A percentile compares a stretch with the other conserved stretches of the same genome.
These are phyloP conservation scores for Spodoptera littoralis DNA, from an alignment of 2,888 invertebrate species.

Conservation along the genomic window DNA sequence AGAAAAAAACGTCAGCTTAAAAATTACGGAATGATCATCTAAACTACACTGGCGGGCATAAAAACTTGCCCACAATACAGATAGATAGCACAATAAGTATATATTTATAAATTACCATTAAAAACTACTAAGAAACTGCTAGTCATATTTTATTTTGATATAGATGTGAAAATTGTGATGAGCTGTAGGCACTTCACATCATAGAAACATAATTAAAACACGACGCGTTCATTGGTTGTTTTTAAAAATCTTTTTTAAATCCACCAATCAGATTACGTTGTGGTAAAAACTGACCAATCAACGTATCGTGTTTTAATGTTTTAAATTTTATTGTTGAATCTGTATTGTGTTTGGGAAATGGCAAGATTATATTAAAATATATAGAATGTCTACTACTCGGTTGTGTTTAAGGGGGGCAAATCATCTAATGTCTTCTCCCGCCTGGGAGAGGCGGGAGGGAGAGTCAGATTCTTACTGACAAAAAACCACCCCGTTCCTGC, in stretches of 20 bases:
- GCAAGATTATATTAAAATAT: slow-evolving; percentile 17
- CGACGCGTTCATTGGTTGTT: too few relatives aligned
- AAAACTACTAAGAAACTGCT: slow-evolving; percentile 51
- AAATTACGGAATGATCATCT: slow-evolving; percentile 65
- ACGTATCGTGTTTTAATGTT: not conserved
- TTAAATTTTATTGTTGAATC: not conserved
- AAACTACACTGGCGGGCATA: slow-evolving; percentile 63
- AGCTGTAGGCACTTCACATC: slow-evolving; percentile 46
- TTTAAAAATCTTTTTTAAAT: not conserved
- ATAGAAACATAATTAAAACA: not conserved
- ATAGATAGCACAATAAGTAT: slow-evolving; percentile 40
- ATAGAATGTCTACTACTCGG: too few relatives aligned
- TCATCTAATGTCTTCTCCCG: too few relatives aligned
- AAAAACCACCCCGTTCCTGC: too few relatives aligned
- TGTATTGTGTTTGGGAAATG: slow-evolving; percentile 21
- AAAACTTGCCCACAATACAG: slow-evolving; percentile 55
- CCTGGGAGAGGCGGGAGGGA: too few relatives aligned
- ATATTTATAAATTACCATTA: slow-evolving; percentile 40
- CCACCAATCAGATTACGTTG: not conserved
- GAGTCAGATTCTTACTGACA: too few relatives aligned
- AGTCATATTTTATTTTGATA: slow-evolving; percentile 14
- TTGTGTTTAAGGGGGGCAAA: too few relatives aligned
- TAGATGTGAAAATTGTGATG: slow-evolving; percentile 43
- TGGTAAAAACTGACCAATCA: too few relatives aligned
- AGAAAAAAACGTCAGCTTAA: slow-evolving; percentile 52